A percentile compares a stretch with the other conserved stretches of the same genome.
phyloP scores from a whole-genome alignment of 2,888 invertebrate genomes.

The Glyphotaelius pellucidus region DNA sequence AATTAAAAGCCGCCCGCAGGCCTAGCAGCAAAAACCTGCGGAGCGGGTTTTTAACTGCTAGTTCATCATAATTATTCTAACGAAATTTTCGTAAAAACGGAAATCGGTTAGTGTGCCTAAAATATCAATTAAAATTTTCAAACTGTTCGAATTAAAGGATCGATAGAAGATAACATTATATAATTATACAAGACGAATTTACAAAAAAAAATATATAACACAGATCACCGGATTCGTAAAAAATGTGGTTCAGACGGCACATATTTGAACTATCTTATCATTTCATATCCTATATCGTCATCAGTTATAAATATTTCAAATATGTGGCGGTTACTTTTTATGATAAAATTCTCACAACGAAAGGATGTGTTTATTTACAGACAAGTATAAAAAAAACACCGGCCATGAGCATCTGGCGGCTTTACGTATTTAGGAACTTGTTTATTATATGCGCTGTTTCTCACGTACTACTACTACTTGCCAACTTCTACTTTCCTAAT shows the following conservation, averaged over 20 bases:
- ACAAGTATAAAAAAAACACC: neutral
- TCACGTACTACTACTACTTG: neutral
- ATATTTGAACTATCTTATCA: neutral
- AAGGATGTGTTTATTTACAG: constrained; percentile 2
- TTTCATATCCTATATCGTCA: neutral
- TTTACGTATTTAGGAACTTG: neutral
- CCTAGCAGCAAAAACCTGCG: too few species aligned
- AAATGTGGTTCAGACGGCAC: neutral
- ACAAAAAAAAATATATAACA: neutral
- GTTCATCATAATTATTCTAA: neutral
- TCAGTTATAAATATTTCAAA: neutral
- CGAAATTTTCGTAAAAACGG: neutral
- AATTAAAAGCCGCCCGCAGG: too few species aligned
- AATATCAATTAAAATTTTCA: neutral
- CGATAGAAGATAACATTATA: too few species aligned
- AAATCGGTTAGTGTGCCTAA: neutral
- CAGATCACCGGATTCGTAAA: neutral
- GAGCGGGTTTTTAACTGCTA: too few species aligned
- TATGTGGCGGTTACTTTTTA: neutral
- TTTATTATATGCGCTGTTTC: neutral
- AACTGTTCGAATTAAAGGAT: neutral
- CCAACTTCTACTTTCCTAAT: neutral
- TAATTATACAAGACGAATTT: too few species aligned
- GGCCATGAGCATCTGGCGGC: neutral
- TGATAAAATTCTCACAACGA: neutral